Base-by-base conservation (phyloP, 30 jellyfish, hydroid and myxozoan genomes). In the Pelagia noctiluca region DNA sequence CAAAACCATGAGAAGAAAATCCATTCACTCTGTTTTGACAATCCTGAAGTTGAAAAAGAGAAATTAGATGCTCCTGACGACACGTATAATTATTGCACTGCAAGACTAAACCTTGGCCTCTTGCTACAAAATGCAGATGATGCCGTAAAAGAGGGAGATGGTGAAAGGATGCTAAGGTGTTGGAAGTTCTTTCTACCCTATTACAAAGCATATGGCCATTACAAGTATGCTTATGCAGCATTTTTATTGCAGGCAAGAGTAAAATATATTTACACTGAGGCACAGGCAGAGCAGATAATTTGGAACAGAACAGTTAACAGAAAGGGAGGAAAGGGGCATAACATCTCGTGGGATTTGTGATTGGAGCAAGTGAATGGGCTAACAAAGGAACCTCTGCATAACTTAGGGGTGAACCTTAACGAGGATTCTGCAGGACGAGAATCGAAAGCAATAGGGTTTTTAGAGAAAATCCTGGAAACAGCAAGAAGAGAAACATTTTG, bases 71-170 rank as follows among this genome's bases (percentile, higher is more conserved):
- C 57, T 42, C 57, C 28, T 19, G 54, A 23, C 32, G 52, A 66
- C 34, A 35, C 13, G 2, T 23, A 16, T 66, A 54, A 66, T 12
- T 26, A 66, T 66, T 33, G 36, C 28, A n/a, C 57, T 66, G 1
- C 53, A 1, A 26, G 53, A 12, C 12, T 66, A 31, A 66, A 66
- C 5, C 78, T 66, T 23, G 78, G 78, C 28, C 50, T 66, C 1
- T 54, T 66, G 29, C 0, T 66, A 7, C 21, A 73, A 24, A 71
- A 71, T 35, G 70, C 70, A 35, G 70, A 71, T 48, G 78, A 71
- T 37, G 75, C 84, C 30, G 70, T 71, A 26, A 35, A 30, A 35
- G 78, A 66, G 53, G 78, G 78, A 23, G 78, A 66, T 2, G 78
- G 78, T 12, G 8, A 66, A 35, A 66, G 78, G 53, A 66, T 66